Evolutionary conservation across 2,888 invertebrate species (phyloP).

Genomic region (Latrodectus elegans): DNA sequence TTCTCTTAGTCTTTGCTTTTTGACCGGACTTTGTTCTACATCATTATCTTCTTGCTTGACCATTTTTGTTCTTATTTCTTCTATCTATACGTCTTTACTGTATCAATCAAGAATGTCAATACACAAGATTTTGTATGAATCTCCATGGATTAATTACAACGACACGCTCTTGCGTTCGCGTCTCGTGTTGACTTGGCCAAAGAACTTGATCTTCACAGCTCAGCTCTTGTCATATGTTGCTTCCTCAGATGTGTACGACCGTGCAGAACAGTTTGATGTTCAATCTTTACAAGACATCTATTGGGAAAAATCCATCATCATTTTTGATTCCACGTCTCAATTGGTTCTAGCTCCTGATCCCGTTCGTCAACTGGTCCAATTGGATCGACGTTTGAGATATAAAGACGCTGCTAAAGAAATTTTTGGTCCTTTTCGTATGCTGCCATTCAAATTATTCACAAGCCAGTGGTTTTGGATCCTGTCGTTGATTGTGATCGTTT

Average conservation of each 20-base stretch:
- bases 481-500: background rate
- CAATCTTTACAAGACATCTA: background rate
- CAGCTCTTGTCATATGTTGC: conserved; percentile 1
- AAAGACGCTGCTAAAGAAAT: background rate
- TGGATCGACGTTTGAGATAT: background rate
- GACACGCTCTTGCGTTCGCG: conserved; percentile 7
- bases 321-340: background rate
- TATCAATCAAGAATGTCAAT: too few relatives aligned
- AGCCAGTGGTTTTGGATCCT: too few relatives aligned
- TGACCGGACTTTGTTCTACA: background rate
- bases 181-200: conserved; percentile 5
- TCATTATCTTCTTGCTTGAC: background rate
- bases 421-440: background rate
- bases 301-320: background rate
- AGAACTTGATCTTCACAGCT: conserved; percentile 22
- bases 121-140: background rate
- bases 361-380: background rate
- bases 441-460: background rate
- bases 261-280: background rate
- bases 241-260: background rate
- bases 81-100: background rate
- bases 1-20: background rate
- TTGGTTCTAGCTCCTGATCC: background rate
- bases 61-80: background rate
- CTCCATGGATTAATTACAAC: conserved; percentile 18